A percentile compares a stretch with the other conserved stretches of the same genome.
phyloP scores from a whole-genome alignment of 2,888 invertebrate genomes.

The Orthonevra nobilis region DNA sequence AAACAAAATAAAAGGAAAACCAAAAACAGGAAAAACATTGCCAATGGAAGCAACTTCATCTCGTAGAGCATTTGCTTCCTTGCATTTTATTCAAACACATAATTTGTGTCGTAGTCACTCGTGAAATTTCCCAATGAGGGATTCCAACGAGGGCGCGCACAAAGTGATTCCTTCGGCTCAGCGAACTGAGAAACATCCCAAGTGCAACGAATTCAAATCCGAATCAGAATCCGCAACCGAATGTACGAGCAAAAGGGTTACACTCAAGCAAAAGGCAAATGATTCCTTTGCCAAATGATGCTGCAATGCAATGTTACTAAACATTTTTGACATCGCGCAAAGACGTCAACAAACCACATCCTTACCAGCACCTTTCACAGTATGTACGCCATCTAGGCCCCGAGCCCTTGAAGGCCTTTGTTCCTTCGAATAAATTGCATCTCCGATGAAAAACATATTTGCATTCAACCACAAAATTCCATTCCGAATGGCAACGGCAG shows the following conservation, averaged over 20 bases:
- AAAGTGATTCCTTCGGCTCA: constrained; percentile 58
- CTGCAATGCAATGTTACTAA: constrained; percentile 61
- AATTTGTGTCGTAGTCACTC: constrained; percentile 59
- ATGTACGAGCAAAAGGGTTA: constrained; percentile 10
- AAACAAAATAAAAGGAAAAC: no score
- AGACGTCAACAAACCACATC: constrained; percentile 40
- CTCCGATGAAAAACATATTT: constrained; percentile 44
- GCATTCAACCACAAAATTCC: constrained; percentile 60
- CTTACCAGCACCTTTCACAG: constrained; percentile 1
- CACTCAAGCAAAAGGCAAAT: constrained; percentile 30
- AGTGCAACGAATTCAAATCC: constrained; percentile 52
- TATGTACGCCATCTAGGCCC: not conserved
- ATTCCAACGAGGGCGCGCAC: constrained; percentile 36
- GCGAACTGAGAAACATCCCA: constrained; percentile 57
- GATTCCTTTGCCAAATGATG: constrained; percentile 69
- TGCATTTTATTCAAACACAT: constrained; percentile 54
- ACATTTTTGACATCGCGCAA: constrained; percentile 61
- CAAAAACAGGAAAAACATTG: no score
- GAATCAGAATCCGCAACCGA: no score
- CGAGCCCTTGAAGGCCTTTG: not conserved
- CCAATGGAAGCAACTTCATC: not conserved
- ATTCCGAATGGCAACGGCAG: constrained; percentile 29
- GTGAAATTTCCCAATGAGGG: constrained; percentile 52
- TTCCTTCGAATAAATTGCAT: constrained; percentile 42
- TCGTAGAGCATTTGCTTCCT: not conserved